These are phyloP conservation scores for Melinaea menophilus DNA, from an alignment of 2,888 invertebrate genomes.

Conservation along the genomic window DNA sequence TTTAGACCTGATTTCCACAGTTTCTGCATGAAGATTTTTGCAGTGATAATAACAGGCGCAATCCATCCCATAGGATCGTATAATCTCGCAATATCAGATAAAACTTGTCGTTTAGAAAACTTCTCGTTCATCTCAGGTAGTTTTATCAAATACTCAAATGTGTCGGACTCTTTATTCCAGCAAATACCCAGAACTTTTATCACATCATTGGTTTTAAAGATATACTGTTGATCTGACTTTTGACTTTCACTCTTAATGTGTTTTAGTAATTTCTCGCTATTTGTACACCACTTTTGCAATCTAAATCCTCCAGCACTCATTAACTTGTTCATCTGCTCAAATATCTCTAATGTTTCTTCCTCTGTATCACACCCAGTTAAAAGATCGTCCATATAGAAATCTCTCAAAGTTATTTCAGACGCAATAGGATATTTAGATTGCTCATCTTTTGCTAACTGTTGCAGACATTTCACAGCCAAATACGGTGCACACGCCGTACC, in stretches of 20 bases:
- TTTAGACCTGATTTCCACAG: slow-evolving; percentile 17
- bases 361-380: slow-evolving; percentile 18
- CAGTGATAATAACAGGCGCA: slow-evolving; percentile 22
- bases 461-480: no score
- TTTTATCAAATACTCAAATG: background rate
- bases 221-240: slow-evolving; percentile 10
- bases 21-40: slow-evolving; percentile 27
- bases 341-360: slow-evolving; percentile 29
- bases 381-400: slow-evolving; percentile 21
- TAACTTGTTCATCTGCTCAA: slow-evolving; percentile 29
- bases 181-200: no score
- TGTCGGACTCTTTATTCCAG: no score
- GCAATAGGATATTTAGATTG: slow-evolving; percentile 16
- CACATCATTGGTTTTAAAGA: background rate
- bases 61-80: slow-evolving; percentile 32
- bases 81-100: slow-evolving; percentile 27
- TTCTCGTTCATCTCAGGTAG: slow-evolving; percentile 16
- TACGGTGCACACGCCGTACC: slow-evolving; percentile 22
- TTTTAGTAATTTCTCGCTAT: no score
- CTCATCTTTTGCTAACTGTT: slow-evolving; percentile 17
- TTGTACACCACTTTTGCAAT: background rate
- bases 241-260: no score
- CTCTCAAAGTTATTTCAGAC: slow-evolving; percentile 9
- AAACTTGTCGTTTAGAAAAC: slow-evolving; percentile 19
- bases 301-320: no score